phyloP scores from a whole-genome alignment of 2,888 invertebrate genomes.

The Microplitis manilae region DNA sequence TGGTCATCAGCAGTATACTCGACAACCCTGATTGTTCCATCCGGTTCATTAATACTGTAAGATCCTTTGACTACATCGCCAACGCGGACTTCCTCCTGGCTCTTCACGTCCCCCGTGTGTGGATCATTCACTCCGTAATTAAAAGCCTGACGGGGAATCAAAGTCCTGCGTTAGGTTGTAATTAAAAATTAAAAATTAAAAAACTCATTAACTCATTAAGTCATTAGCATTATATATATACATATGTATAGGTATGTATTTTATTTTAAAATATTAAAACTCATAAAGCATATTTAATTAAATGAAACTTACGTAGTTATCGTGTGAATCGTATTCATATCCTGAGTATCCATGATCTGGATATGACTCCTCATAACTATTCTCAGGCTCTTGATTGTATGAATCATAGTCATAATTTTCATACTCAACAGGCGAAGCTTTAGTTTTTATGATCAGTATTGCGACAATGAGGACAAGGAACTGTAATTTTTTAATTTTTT shows the following conservation, averaged over 20 bases:
- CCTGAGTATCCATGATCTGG: conserved; percentile 45
- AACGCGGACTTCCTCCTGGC: conserved; percentile 67
- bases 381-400: conserved; percentile 34
- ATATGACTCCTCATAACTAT: conserved; percentile 43
- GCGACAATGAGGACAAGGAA: conserved; percentile 20
- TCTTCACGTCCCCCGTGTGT: conserved; percentile 68
- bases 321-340: conserved; percentile 51
- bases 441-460: conserved; percentile 37
- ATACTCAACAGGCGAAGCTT: conserved; percentile 55
- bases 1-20: conserved; percentile 69
- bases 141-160: conserved; percentile 58
- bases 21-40: conserved; percentile 68
- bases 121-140: conserved; percentile 69
- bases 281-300: not conserved
- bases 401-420: conserved; percentile 13
- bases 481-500: not conserved
- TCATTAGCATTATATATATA: no score
- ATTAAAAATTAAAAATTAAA: not conserved
- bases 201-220: no score
- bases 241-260: no score
- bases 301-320: conserved; percentile 55
- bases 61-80: conserved; percentile 70
- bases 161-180: not conserved
- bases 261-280: not conserved
- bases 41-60: conserved; percentile 69